Base-by-base conservation (phyloP, 2,113 vertebrate genomes). In the Coptodon bakossiorum region DNA sequence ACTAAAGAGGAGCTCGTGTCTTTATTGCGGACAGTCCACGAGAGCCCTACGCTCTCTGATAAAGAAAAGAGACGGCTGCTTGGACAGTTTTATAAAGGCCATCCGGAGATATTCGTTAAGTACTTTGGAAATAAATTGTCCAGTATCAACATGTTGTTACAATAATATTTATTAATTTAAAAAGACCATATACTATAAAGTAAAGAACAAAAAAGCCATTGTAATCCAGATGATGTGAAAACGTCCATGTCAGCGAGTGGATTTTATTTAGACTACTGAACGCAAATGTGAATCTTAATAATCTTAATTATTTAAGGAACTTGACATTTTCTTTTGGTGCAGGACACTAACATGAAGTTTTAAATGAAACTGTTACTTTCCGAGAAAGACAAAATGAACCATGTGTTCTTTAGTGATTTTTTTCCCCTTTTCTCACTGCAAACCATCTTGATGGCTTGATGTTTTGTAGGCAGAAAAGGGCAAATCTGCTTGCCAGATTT, bases 1-100 rank as follows among this genome's bases (percentile, higher is more conserved):
- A 99, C 98, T 2, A 97, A 96, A 94, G 97, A 97, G 6, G 98
- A 99, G 91, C 95, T 99, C 0, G 89, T 97, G 87, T 95, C 96
- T 84, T 96, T 99, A 6, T 85, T 99, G 78, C 97, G 95, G 91
- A 96, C 97, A 8, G 97, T 99, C 83, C 96, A 99, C 57, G 97
- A 98, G 88, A 98, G 98, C 92, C 92, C 97, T 10, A 97, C 95
- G 86, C 95, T 99, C 29, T 97, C 98, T 68, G 73, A 95, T 76
- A 99, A 98, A 94, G 98, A 99, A 71, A 98, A 97, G 95, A 98
- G 97, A 81, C 96, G 97, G 12, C 91, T 98, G 85, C 95, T 99
- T 66, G 96, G 95, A 86, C 98, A 98, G 80, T 99, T 99, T 95
- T 98, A 98, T 52, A 98, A 97, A 94, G 98, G 97, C 87, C 98